A percentile compares a stretch with the other conserved stretches of the same genome.
These are phyloP conservation scores for Thaumetopoea pityocampa DNA, from an alignment of 1,140 invertebrate species.

Conservation along the genomic window DNA sequence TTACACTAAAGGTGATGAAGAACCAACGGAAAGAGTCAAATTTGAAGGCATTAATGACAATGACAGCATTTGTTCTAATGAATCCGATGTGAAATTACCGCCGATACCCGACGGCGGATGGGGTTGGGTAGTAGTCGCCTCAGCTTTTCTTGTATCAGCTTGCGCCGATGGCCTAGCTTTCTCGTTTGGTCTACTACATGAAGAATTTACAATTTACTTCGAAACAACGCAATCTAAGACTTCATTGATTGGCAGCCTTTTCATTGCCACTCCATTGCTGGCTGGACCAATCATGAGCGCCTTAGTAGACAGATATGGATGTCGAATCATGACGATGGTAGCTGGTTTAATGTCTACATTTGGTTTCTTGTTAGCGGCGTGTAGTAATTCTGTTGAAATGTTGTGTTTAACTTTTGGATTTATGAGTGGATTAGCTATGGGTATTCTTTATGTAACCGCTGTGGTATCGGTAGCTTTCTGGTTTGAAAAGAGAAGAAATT, in stretches of 20 bases:
- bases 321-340: constrained; percentile 86
- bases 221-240: constrained; percentile 86
- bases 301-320: constrained; percentile 92
- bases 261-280: constrained; percentile 90
- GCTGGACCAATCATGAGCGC: constrained; percentile 90
- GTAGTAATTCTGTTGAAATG: constrained; percentile 82
- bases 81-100: constrained; percentile 34
- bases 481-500: constrained; percentile 92
- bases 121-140: constrained; percentile 91
- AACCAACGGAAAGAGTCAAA: constrained; percentile 49
- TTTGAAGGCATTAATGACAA: constrained; percentile 49
- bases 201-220: constrained; percentile 89
- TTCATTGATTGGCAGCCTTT: constrained; percentile 89
- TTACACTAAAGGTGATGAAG: constrained; percentile 38
- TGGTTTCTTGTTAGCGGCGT: constrained; percentile 86
- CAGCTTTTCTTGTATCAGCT: constrained; percentile 88
- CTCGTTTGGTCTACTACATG: constrained; percentile 92
- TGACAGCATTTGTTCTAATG: constrained; percentile 51
- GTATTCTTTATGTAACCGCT: constrained; percentile 90
- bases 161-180: constrained; percentile 94
- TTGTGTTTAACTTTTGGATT: constrained; percentile 90
- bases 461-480: constrained; percentile 96
- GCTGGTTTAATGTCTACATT: constrained; percentile 84
- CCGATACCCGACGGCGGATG: constrained; percentile 63
- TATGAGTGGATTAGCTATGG: constrained; percentile 89